Evolutionary conservation across 2,888 invertebrate genomes (phyloP).

Genomic region (Embidobia sp.): DNA sequence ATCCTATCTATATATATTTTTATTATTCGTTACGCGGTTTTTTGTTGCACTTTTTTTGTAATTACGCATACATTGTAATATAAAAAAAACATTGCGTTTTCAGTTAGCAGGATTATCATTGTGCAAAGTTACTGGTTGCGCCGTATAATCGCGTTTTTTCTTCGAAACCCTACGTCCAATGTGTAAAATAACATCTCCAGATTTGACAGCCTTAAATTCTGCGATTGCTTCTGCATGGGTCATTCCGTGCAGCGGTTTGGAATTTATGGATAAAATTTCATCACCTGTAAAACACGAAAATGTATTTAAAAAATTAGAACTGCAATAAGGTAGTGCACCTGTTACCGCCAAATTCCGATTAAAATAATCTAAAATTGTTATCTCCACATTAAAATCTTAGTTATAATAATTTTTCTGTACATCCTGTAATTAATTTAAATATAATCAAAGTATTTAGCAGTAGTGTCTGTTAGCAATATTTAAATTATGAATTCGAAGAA

Average conservation of each 20-base stretch:
- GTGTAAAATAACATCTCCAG: slow-evolving; percentile 88
- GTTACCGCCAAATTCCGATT: too few species aligned
- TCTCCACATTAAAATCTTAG: too few species aligned
- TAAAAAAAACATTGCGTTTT: not conserved
- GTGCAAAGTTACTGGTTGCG: slow-evolving; percentile 66
- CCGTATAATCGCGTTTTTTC: slow-evolving; percentile 74
- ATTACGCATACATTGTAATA: not conserved
- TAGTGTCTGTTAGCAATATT: too few species aligned
- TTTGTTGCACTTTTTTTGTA: slow-evolving; percentile 10
- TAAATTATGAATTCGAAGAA: too few species aligned
- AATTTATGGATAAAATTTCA: slow-evolving; percentile 90
- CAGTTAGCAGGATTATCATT: slow-evolving; percentile 64
- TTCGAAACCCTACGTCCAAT: slow-evolving; percentile 83
- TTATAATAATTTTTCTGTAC: too few species aligned
- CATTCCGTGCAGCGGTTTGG: slow-evolving; percentile 88
- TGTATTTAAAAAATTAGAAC: too few species aligned
- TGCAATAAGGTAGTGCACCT: too few species aligned
- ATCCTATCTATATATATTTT: too few species aligned
- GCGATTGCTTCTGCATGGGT: slow-evolving; percentile 91
- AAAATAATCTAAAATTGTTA: too few species aligned
- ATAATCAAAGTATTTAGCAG: too few species aligned
- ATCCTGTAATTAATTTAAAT: too few species aligned
- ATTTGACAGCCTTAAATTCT: slow-evolving; percentile 90
- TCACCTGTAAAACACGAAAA: slow-evolving; percentile 87
- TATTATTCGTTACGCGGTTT: too few species aligned